Evolutionary conservation across 2,113 vertebrate genomes (phyloP).

Genomic region (Dipodomys merriami): DNA sequence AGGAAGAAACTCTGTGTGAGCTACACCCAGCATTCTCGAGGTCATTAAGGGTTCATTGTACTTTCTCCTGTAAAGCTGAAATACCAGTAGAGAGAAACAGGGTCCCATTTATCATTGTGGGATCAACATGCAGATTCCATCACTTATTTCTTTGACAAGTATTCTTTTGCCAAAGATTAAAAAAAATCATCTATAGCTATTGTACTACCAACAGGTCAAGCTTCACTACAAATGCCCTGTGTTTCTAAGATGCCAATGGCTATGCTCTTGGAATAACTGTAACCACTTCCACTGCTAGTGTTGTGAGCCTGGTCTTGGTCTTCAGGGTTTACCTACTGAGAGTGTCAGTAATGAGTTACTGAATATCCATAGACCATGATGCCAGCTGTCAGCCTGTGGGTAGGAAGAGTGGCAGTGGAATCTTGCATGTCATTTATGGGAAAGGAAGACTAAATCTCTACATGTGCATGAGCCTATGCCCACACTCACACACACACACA

Average conservation of each 20-base stretch:
- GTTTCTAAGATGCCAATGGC: not conserved
- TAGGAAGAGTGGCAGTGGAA: not conserved
- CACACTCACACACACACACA: not conserved
- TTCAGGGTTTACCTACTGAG: not conserved
- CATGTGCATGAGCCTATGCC: not conserved
- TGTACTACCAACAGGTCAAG: conserved; percentile 49
- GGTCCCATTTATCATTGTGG: not conserved
- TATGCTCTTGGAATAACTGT: not conserved
- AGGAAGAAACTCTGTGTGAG: not conserved
- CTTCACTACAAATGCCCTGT: not conserved
- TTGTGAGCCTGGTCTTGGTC: not conserved
- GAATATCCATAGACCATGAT: not conserved
- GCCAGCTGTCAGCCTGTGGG: not conserved
- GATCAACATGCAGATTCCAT: not conserved
- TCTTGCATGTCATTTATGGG: not conserved
- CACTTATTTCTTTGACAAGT: not conserved
- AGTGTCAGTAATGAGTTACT: not conserved
- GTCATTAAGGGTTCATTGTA: conserved; percentile 9
- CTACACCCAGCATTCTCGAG: not conserved
- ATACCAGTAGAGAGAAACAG: not conserved
- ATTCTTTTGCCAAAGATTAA: conserved; percentile 1
- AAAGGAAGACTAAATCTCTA: not conserved
- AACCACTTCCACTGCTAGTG: not conserved
- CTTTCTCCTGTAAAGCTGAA: not conserved
- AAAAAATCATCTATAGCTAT: not conserved